Percentiles rank a stretch among this genome's conserved stretches.
Evolutionary conservation across 2,113 vertebrate species (phyloP).

Genomic region (Centrocercus urophasianus): DNA sequence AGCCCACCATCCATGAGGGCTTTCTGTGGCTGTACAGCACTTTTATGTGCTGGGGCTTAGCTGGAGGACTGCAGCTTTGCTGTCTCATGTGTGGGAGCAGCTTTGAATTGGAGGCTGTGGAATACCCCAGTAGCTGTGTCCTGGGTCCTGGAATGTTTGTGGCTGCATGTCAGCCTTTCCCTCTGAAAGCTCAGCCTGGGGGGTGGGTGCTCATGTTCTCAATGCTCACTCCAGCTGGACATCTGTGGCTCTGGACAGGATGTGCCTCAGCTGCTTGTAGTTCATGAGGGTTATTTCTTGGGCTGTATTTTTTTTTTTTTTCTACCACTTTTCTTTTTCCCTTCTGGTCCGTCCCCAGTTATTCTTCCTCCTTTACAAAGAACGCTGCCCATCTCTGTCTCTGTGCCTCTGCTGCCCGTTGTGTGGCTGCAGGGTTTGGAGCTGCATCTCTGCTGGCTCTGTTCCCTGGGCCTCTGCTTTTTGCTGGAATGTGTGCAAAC

Average conservation of each 20-base stretch:
- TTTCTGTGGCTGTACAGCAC: fast-evolving
- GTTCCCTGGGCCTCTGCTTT: not conserved
- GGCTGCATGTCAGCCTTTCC: not conserved
- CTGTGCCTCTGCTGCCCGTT: not conserved
- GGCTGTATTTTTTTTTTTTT: not conserved
- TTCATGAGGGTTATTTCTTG: not conserved
- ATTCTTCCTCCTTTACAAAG: not conserved
- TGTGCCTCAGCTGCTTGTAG: not conserved
- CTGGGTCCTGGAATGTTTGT: no score
- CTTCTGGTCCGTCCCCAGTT: not conserved
- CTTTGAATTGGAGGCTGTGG: not conserved
- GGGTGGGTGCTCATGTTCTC: not conserved
- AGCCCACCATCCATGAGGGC: not conserved
- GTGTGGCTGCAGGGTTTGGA: not conserved
- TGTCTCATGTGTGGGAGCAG: not conserved
- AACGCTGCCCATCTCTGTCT: not conserved
- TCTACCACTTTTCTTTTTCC: not conserved
- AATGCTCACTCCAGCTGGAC: not conserved
- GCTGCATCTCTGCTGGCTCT: not conserved
- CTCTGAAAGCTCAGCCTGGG: no score
- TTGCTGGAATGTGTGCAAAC: not conserved
- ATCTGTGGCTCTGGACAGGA: not conserved
- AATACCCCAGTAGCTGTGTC: no score
- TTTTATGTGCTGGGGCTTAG: not conserved
- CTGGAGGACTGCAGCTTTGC: not conserved